Base-by-base conservation (phyloP, 2,113 vertebrate species). In the Onychostoma macrolepis region DNA sequence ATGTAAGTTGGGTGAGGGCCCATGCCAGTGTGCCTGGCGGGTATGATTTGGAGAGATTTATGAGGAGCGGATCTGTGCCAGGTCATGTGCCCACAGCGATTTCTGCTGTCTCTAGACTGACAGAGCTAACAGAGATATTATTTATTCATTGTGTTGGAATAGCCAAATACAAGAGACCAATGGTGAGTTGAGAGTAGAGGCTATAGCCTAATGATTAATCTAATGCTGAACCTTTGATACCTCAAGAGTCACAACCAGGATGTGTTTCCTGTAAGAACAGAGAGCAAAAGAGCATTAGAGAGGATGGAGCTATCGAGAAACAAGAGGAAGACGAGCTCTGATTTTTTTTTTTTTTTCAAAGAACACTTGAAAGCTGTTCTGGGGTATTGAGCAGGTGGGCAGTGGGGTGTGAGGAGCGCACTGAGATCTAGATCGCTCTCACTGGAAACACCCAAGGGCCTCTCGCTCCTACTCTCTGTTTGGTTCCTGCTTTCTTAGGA, bases 341-440 rank as follows among this genome's bases (percentile, higher is more conserved):
- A 96, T 96, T 96, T 96, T 30, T 80, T 69, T 87, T 87, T 30
- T 91, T 87, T 89, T 81, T 94, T 91, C 92, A 94, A 96, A 96
- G 94, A 96, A 94, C 94, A 94, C 96, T 97, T 97, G 96, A 97
- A 97, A 97, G 96, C 93, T 92, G 94, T 96, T 97, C 92, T 90
- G 93, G 95, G 94, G 94, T 94, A 96, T 94, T 91, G 93, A 95
- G 95, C 89, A 96, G 94, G 95, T 95, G 95, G 92, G 94, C 95
- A 93, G 94, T 74, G 78, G 24, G 65, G 90, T 90, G 91, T 94
- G 58, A 48, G 93, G 94, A 94, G 86, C 85, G 15, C 84, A 84
- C 38, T 36, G 87, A 33, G 41, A 76, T 41, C 83, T 83, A 79
- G 89, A 88, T 88, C 86, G 86, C 84, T 87, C 89, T 89, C 90